phyloP scores from a whole-genome alignment of 2,797 vertebrate genomes.

The Hippocampus kuda region DNA sequence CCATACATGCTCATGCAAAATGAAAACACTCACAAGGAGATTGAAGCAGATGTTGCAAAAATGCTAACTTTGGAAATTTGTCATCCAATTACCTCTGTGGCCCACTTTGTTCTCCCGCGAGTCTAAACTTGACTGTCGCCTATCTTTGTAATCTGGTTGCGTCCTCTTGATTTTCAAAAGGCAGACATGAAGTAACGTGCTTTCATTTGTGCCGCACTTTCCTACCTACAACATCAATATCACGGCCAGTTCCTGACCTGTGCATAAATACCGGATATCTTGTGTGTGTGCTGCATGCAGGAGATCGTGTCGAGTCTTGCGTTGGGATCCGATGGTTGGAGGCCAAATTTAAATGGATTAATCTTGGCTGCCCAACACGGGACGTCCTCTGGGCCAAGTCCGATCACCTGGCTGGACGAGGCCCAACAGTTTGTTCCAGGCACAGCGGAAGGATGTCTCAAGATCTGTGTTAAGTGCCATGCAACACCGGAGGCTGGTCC shows the following conservation, averaged over 20 bases:
- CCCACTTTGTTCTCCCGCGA: too few species aligned
- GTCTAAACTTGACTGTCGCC: too few species aligned
- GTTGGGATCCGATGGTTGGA: slow-evolving; percentile 27
- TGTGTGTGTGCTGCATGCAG: slow-evolving; percentile 25
- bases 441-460: slow-evolving; percentile 17
- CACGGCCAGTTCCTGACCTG: background rate
- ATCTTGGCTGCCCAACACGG: slow-evolving; percentile 39
- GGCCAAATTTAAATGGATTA: slow-evolving; percentile 59
- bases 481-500: slow-evolving; percentile 16
- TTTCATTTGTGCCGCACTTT: too few species aligned
- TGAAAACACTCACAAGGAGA: too few species aligned
- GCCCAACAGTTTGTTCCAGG: slow-evolving; percentile 7
- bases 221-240: too few species aligned
- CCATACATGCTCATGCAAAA: too few species aligned
- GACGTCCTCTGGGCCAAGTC: slow-evolving; percentile 36
- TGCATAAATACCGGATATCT: background rate
- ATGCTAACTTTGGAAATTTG: background rate
- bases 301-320: slow-evolving; percentile 2
- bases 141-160: too few species aligned
- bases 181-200: too few species aligned
- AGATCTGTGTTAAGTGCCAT: slow-evolving; percentile 4
- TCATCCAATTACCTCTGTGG: background rate
- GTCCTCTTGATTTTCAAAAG: background rate
- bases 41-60: too few species aligned
- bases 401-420: slow-evolving; percentile 29